Evolutionary conservation across 1,140 invertebrate species (phyloP).

Genomic region (Macrosteles quadrilineatus): DNA sequence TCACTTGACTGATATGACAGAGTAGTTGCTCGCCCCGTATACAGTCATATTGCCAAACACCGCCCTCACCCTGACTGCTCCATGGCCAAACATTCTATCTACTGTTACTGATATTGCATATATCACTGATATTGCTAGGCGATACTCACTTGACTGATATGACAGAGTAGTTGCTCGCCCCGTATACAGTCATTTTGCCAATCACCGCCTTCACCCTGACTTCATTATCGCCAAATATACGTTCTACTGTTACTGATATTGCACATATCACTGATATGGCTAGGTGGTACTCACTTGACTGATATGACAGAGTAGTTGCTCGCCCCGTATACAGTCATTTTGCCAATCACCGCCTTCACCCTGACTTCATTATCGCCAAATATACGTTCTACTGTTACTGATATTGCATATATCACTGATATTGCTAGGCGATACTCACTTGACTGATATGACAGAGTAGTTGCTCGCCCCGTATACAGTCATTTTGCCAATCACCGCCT

Average conservation of each 20-base stretch:
- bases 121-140: too few species aligned
- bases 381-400: too few species aligned
- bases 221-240: too few species aligned
- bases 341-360: conserved; percentile 66
- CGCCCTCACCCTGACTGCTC: conserved; percentile 68
- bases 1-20: conserved; percentile 55
- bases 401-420: too few species aligned
- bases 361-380: too few species aligned
- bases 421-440: too few species aligned
- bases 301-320: conserved; percentile 66
- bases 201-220: conserved; percentile 69
- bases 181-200: conserved; percentile 67
- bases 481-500: conserved; percentile 69
- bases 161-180: conserved; percentile 71
- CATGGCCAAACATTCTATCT: too few species aligned
- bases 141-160: too few species aligned
- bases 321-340: conserved; percentile 69
- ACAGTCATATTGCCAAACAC: conserved; percentile 70
- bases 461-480: conserved; percentile 70
- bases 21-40: conserved; percentile 70
- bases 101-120: too few species aligned
- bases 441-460: conserved; percentile 59
- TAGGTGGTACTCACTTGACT: too few species aligned
- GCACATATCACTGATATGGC: too few species aligned
- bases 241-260: too few species aligned